These are phyloP conservation scores for Spinibarbus caldwelli DNA, from an alignment of 2,797 vertebrate genomes.

Conservation along the genomic window DNA sequence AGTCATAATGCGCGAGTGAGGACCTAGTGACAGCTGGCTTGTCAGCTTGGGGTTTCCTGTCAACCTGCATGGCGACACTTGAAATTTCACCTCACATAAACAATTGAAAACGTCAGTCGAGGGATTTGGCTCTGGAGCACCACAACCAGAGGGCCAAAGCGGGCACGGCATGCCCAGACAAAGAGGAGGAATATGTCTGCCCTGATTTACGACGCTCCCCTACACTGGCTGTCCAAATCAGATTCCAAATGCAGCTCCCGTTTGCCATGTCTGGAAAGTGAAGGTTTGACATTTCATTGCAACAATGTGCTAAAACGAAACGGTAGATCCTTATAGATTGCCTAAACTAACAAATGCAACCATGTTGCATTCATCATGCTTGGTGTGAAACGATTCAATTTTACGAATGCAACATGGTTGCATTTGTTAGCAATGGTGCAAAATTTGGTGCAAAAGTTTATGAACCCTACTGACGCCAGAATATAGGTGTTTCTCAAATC, in stretches of 20 bases:
- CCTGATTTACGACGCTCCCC: slow-evolving; percentile 8
- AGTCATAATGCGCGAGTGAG: slow-evolving; percentile 42
- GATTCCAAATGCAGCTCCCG: neutral
- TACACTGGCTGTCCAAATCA: neutral
- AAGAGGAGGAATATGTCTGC: slow-evolving; percentile 3
- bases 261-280: neutral
- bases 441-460: neutral
- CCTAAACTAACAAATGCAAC: too few species aligned
- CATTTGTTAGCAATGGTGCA: neutral
- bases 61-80: slow-evolving; percentile 37
- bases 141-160: slow-evolving; percentile 14
- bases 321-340: too few species aligned
- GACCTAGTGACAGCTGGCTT: slow-evolving; percentile 43
- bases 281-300: neutral
- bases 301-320: neutral
- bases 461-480: neutral
- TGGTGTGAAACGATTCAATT: neutral
- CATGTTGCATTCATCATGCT: neutral
- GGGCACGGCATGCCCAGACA: slow-evolving; percentile 16
- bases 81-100: slow-evolving; percentile 20
- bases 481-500: neutral
- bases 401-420: neutral
- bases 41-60: slow-evolving; percentile 46
- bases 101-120: slow-evolving; percentile 32
- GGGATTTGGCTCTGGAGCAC: neutral